Evolutionary conservation across 2,797 vertebrate genomes (phyloP), one percentile per base, ranked within the genome.

Genomic region (Atherinosoma microstoma): DNA sequence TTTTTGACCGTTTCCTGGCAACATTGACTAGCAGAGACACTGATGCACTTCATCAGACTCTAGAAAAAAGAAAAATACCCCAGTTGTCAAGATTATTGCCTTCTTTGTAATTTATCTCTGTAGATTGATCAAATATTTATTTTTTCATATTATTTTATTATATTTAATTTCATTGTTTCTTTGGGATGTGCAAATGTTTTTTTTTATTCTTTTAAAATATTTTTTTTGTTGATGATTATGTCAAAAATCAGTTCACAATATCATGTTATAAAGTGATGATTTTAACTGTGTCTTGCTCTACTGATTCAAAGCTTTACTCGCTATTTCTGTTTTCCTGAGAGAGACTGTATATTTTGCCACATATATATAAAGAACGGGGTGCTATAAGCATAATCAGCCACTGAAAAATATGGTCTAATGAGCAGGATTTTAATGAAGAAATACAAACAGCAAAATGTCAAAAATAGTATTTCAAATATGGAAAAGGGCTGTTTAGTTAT

Each of bases 1-100:
- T 58, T 67, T 67, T 53, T 70, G 45, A 40, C 38, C 18, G 54
- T 60, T 64, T 57, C 61, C 30, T 51, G 61, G 32, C 29, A 75
- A 11, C 18, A 7, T 27, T 42, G 10, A 36, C 12, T 59, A 45
- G 24, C 20, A 67, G 47, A 65, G 53, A 66, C 34, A 35, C 30
- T 6, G 16, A 38, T 59, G 51, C 18, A 49, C 29, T n/a, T 32
- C 70, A 38, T 16, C n/a, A 15, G 35, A 58, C 22, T 29, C 5
- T 18, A 59, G 65, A 27, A 27, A 27, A 27, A 40, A 38, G 47
- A 30, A 34, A 29, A 0, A 0, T 30, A 9, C 0, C 9, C 12
- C 59, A 47, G 54, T 30, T 36, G 24, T 6, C 20, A 49, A 9
- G 36, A 57, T 64, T 38, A 63, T 56, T 11, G 12, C 51, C 32